These are phyloP conservation scores for Lepus timidus DNA, from an alignment of 2,113 vertebrate genomes.

Conservation along the genomic window DNA sequence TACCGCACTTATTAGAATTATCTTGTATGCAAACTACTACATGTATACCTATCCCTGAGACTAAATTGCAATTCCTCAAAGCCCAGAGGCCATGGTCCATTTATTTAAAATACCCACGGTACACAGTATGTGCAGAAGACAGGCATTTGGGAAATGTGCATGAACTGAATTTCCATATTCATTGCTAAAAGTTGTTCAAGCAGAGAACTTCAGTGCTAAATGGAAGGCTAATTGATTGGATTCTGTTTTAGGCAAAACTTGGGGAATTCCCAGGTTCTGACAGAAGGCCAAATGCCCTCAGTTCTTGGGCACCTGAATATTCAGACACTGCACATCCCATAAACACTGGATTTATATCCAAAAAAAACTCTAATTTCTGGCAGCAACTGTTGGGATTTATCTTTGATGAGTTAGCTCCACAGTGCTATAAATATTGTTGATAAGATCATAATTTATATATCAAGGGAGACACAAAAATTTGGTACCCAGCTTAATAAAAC, in stretches of 20 bases:
- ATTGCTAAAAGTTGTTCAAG: not conserved
- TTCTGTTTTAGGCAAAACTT: constrained; percentile 50
- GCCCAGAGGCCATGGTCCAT: not conserved
- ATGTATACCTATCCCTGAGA: not conserved
- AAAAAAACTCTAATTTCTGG: constrained; percentile 71
- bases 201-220: not conserved
- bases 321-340: constrained; percentile 55
- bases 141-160: not conserved
- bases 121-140: not conserved
- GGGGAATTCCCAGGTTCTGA: constrained; percentile 18
- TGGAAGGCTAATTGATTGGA: not conserved
- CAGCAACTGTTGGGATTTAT: constrained; percentile 66
- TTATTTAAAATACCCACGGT: not conserved
- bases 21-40: not conserved
- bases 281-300: constrained; percentile 53
- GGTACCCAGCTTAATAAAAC: constrained; percentile 71
- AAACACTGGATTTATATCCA: constrained; percentile 48
- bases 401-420: constrained; percentile 59
- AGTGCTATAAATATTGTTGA: constrained; percentile 77
- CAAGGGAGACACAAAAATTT: constrained; percentile 62
- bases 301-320: not conserved
- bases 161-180: not conserved
- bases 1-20: not conserved
- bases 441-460: constrained; percentile 74
- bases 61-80: not conserved